Evolutionary conservation across 2,113 vertebrate genomes (phyloP).

Genomic region (Aythya baeri): DNA sequence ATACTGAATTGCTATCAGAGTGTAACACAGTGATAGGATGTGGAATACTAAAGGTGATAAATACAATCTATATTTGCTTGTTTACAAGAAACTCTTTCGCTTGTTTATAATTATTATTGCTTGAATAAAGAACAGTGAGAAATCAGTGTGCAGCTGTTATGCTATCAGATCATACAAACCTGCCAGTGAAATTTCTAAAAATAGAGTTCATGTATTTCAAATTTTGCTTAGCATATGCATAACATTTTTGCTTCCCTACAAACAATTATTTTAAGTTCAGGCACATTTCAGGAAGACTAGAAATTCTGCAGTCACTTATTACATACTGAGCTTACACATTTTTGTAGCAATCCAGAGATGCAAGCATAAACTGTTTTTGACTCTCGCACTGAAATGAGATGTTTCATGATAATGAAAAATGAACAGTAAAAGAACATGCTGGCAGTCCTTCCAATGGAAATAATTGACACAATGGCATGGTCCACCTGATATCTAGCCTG

Average conservation of each 20-base stretch:
- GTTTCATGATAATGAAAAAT: slow-evolving; percentile 2
- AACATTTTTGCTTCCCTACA: neutral
- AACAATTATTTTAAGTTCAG: neutral
- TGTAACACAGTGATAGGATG: neutral
- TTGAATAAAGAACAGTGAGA: neutral
- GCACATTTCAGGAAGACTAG: neutral
- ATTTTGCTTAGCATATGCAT: neutral
- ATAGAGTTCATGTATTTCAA: neutral
- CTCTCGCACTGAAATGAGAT: neutral
- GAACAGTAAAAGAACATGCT: slow-evolving; percentile 10
- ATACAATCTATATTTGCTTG: neutral
- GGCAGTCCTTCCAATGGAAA: slow-evolving; percentile 35
- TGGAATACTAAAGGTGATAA: neutral
- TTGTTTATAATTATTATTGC: neutral
- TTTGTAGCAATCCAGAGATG: neutral
- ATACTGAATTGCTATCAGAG: neutral
- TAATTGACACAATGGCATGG: slow-evolving; percentile 4
- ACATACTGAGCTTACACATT: neutral
- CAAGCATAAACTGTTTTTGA: neutral
- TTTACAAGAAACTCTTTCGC: neutral
- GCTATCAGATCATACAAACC: neutral
- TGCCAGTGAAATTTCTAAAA: neutral
- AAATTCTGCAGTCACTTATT: neutral
- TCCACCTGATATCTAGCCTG: slow-evolving; percentile 20
- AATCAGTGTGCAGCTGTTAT: neutral